phyloP scores from a whole-genome alignment of 2,888 invertebrate genomes.

The Ypsolopha scabrella region DNA sequence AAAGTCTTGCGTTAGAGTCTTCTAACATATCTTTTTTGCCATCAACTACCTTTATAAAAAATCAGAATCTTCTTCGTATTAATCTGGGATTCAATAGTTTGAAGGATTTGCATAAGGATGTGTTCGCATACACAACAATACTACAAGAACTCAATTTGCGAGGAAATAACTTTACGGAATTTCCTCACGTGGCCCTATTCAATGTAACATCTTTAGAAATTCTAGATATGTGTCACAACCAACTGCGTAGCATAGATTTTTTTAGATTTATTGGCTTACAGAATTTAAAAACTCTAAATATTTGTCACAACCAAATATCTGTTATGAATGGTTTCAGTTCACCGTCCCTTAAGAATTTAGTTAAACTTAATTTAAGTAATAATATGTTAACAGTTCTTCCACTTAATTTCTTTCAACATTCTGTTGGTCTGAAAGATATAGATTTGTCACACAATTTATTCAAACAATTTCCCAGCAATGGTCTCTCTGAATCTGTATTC shows the following conservation, averaged over 20 bases:
- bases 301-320: slow-evolving; percentile 81
- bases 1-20: slow-evolving; percentile 77
- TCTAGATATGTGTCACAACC: slow-evolving; percentile 76
- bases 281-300: slow-evolving; percentile 79
- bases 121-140: slow-evolving; percentile 80
- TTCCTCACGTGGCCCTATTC: slow-evolving; percentile 83
- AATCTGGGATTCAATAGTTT: slow-evolving; percentile 80
- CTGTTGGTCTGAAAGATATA: slow-evolving; percentile 77
- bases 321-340: slow-evolving; percentile 82
- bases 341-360: slow-evolving; percentile 78
- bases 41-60: slow-evolving; percentile 78
- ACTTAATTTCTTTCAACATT: slow-evolving; percentile 84
- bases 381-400: slow-evolving; percentile 82
- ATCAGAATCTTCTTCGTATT: slow-evolving; percentile 80
- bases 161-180: slow-evolving; percentile 78
- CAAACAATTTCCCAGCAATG: slow-evolving; percentile 81
- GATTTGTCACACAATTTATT: slow-evolving; percentile 85
- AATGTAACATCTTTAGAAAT: slow-evolving; percentile 82
- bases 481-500: slow-evolving; percentile 79
- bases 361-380: slow-evolving; percentile 80
- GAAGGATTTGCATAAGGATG: slow-evolving; percentile 74
- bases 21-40: slow-evolving; percentile 78
- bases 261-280: slow-evolving; percentile 81
- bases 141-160: slow-evolving; percentile 82
- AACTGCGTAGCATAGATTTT: slow-evolving; percentile 78